Evolutionary conservation across 2,888 invertebrate genomes (phyloP).

Genomic region (Sminthurinus aureus): DNA sequence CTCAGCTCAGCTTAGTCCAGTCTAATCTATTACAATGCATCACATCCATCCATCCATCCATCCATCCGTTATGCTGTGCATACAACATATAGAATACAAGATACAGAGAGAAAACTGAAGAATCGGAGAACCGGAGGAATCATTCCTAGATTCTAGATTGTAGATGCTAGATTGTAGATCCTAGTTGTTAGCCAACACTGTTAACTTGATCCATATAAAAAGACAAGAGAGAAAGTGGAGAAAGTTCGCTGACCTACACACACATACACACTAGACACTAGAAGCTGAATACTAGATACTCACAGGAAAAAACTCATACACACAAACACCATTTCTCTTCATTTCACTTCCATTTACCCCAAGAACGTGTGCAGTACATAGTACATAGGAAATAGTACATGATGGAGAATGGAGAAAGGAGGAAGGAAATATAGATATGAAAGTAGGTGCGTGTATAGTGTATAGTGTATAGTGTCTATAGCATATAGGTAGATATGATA

Average conservation of each 20-base stretch:
- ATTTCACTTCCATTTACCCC: background rate
- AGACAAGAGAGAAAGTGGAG: slow-evolving; percentile 6
- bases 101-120: background rate
- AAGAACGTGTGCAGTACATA: background rate
- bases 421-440: background rate
- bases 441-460: too few species aligned
- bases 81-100: background rate
- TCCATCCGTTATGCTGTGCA: too few species aligned
- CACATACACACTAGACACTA: too few species aligned
- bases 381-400: background rate
- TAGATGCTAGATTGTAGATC: too few species aligned
- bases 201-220: background rate
- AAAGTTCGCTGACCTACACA: slow-evolving; percentile 25
- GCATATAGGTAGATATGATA: too few species aligned
- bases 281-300: too few species aligned
- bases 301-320: too few species aligned
- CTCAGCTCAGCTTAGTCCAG: too few species aligned
- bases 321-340: background rate
- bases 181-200: too few species aligned
- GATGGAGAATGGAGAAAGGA: background rate
- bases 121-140: background rate
- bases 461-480: too few species aligned
- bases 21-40: too few species aligned
- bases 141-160: background rate
- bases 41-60: too few species aligned